phyloP scores from a whole-genome alignment of 2,888 invertebrate genomes.

The Portevinia maculata region DNA sequence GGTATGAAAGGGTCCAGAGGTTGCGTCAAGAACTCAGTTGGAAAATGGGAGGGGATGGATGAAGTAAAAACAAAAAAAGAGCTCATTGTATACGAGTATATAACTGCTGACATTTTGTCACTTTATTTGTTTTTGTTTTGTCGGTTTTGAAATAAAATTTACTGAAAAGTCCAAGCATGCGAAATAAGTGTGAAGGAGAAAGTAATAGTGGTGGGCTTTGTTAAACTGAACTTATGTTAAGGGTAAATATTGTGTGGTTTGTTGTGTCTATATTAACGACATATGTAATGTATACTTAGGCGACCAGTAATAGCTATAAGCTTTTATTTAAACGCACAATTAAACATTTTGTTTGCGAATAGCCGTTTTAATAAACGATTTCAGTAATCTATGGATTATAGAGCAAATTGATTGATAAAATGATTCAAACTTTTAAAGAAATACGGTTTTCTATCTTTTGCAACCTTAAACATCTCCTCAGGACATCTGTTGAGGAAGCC shows the following conservation, averaged over 20 bases:
- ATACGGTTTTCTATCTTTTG: too few species aligned
- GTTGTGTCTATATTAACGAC: too few species aligned
- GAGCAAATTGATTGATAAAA: too few species aligned
- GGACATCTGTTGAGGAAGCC: too few species aligned
- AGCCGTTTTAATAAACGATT: too few species aligned
- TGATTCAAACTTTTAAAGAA: too few species aligned
- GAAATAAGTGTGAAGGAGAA: slow-evolving; percentile 21
- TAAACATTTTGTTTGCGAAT: too few species aligned
- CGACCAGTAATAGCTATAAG: too few species aligned
- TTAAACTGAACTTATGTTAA: slow-evolving; percentile 44
- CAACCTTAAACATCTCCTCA: too few species aligned
- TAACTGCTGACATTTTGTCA: slow-evolving; percentile 73
- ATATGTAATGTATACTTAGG: too few species aligned
- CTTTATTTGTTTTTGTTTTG: slow-evolving; percentile 62
- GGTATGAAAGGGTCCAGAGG: neutral
- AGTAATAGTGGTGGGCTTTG: slow-evolving; percentile 59
- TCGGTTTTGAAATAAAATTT: slow-evolving; percentile 54
- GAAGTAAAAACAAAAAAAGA: slow-evolving; percentile 47
- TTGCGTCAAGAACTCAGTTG: slow-evolving; percentile 9
- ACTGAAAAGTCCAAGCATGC: slow-evolving; percentile 42
- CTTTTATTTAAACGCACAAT: too few species aligned
- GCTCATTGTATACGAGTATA: slow-evolving; percentile 67
- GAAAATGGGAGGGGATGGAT: slow-evolving; percentile 30
- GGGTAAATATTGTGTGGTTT: slow-evolving; percentile 51
- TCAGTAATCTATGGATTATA: too few species aligned